Base-by-base conservation (phyloP, 2,888 invertebrate species). In the Calliphora vomitoria region DNA sequence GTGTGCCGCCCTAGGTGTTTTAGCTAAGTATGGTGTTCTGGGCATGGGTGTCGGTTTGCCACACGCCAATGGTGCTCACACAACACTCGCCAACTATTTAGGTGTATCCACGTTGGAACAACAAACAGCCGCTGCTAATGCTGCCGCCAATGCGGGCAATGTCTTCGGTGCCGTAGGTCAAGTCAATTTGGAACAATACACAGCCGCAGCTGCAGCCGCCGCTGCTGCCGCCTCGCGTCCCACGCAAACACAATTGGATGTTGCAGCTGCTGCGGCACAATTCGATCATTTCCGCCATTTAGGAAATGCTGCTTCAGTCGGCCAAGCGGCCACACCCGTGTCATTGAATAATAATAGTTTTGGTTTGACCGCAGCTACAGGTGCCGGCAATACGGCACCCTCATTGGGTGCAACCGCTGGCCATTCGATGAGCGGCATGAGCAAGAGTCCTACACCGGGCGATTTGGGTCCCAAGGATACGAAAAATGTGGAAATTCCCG, bases 401-500 rank as follows among this genome's bases (percentile, higher is more conserved):
- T 89, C 90, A 82, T 96, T 93, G 89, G 90, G 92, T 88, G 93
- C 93, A 66, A 87, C 88, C 3, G 96, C 95, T 93, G 95, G 95
- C 93, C 89, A 90, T 82, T 58, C 89, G n/a, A 95, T 96, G 93
- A 95, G 96, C 94, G 96, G 96, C 93, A 95, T 97, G 91, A 96
- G 96, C 95, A 97, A 97, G 95, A 97, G 97, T 94, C 96, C 96
- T 90, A 96, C 97, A 93, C 97, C 97, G 90, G 96, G 96, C 90
- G 97, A 97, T 94, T 95, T 95, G 92, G 95, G 95, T 91, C 95
- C 95, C 94, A 97, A 97, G 95, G 97, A 97, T 95, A 95, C 96
- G 93, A 97, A 97, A 95, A 97, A 97, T 95, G 97, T 98, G 93
- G 98, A 99, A 95, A 98, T 99, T 94, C 96, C 98, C 86, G 98